Percentiles rank a stretch among this genome's conserved stretches.
Evolutionary conservation across 2,113 vertebrate species (phyloP).

Genomic region (Myanophis thanlyinensis): DNA sequence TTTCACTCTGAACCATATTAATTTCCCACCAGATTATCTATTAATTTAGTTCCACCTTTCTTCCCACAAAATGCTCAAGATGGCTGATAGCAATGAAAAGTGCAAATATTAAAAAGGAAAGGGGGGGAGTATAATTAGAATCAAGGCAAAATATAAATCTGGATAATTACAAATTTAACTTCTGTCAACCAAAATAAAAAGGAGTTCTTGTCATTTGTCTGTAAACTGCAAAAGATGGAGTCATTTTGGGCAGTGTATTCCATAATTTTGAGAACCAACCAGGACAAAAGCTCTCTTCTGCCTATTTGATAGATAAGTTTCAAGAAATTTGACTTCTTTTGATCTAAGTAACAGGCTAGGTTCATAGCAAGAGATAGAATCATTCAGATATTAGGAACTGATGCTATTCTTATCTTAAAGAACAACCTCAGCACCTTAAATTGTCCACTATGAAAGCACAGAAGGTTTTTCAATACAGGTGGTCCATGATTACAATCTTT

Average conservation of each 20-base stretch:
- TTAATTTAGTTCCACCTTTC: neutral
- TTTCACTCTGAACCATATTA: neutral
- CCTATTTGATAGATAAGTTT: neutral
- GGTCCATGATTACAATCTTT: too few species aligned
- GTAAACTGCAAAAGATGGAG: neutral
- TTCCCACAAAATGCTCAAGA: neutral
- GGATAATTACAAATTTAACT: neutral
- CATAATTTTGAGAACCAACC: neutral
- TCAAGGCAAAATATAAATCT: neutral
- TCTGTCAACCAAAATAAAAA: too few species aligned
- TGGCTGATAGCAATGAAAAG: neutral
- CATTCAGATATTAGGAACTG: too few species aligned
- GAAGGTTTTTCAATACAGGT: too few species aligned
- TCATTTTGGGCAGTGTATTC: neutral
- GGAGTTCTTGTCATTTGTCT: neutral
- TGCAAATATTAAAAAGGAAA: neutral
- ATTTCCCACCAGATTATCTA: neutral
- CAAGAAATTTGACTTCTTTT: neutral
- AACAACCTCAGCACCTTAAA: too few species aligned
- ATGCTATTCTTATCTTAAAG: too few species aligned
- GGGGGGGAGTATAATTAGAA: neutral
- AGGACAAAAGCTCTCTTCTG: neutral
- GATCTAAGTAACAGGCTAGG: neutral
- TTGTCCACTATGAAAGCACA: too few species aligned
- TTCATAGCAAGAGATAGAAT: too few species aligned